phyloP scores from a whole-genome alignment of 2,113 vertebrate species.

The Colistium nudipinnis region DNA sequence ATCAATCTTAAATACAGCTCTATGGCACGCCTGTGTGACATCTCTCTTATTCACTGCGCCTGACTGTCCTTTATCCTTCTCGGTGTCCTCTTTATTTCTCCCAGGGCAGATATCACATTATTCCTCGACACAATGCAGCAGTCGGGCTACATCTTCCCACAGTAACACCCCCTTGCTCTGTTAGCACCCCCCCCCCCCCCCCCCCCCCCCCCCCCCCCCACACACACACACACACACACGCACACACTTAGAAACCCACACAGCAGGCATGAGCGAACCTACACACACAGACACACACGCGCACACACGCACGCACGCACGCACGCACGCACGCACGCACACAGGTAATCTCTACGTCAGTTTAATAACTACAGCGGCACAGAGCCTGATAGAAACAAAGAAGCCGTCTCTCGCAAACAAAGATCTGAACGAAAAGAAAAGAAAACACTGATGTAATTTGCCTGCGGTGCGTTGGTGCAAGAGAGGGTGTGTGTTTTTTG shows the following conservation, averaged over 20 bases:
- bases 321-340: constrained; percentile 8
- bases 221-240: constrained; percentile 26
- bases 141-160: constrained; percentile 40
- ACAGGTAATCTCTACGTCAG: constrained; percentile 60
- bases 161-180: constrained; percentile 20
- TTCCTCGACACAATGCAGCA: constrained; percentile 31
- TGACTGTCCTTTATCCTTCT: constrained; percentile 2
- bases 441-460: constrained; percentile 36
- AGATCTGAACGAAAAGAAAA: constrained; percentile 20
- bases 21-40: neutral
- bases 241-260: constrained; percentile 9
- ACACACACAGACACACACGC: constrained; percentile 30
- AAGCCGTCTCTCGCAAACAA: constrained; percentile 30
- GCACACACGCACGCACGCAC: constrained; percentile 7
- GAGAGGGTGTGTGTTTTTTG: neutral
- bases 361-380: constrained; percentile 57
- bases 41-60: neutral
- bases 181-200: no score
- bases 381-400: constrained; percentile 42
- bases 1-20: neutral
- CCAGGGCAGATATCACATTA: constrained; percentile 27
- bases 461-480: constrained; percentile 6
- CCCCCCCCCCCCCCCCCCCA: no score
- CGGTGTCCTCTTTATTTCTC: constrained; percentile 1
- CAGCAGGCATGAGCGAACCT: neutral